Evolutionary conservation across 2,113 vertebrate species (phyloP).

Genomic region (Paratilapia polleni): DNA sequence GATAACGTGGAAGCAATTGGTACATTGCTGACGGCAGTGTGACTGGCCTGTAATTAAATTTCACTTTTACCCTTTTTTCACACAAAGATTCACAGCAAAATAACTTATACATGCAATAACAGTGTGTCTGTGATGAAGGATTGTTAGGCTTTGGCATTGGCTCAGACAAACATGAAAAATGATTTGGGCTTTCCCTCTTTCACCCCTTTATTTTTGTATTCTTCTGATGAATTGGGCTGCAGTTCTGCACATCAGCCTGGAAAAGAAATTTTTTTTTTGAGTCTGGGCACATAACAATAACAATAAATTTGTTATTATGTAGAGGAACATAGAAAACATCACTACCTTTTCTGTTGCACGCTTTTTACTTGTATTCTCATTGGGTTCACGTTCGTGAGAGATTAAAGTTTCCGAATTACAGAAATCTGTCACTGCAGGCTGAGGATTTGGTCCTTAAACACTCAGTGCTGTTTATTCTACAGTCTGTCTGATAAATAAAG

Average conservation of each 20-base stretch:
- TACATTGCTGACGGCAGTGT: not conserved
- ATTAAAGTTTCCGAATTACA: constrained; percentile 19
- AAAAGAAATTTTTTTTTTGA: not conserved
- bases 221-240: not conserved
- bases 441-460: constrained; percentile 34
- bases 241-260: not conserved
- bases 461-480: constrained; percentile 19
- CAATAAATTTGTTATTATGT: not conserved
- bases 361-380: not conserved
- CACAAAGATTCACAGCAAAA: not conserved
- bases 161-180: constrained; percentile 7
- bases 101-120: not conserved
- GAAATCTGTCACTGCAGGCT: constrained; percentile 6
- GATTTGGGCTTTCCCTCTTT: not conserved
- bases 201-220: not conserved
- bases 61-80: not conserved
- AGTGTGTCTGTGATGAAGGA: not conserved
- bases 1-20: not conserved
- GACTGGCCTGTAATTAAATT: constrained; percentile 14
- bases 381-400: constrained; percentile 9
- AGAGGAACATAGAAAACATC: not conserved
- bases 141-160: not conserved
- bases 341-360: not conserved
- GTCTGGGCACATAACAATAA: not conserved
- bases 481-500: constrained; percentile 62